Evolutionary conservation across 2,888 invertebrate species (phyloP).

Genomic region (Tetragnatha montana): DNA sequence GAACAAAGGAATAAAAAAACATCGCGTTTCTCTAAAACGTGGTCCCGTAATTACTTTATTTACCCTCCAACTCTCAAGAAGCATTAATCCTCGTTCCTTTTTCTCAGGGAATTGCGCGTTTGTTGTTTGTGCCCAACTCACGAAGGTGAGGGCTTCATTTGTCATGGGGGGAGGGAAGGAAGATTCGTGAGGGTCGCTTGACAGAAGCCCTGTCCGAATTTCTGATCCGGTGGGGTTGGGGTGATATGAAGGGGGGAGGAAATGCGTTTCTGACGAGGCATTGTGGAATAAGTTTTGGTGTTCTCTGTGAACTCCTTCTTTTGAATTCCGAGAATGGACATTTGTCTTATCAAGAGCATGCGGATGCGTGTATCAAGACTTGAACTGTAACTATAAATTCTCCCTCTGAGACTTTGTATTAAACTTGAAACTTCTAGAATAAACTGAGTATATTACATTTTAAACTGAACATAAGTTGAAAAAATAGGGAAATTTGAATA

Average conservation of each 20-base stretch:
- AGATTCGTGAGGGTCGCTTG: neutral
- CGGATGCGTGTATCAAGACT: no score
- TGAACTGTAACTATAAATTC: no score
- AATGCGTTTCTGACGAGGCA: neutral
- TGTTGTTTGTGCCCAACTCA: neutral
- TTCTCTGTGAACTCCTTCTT: no score
- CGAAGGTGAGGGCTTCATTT: neutral
- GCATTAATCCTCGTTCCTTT: slow-evolving; percentile 5
- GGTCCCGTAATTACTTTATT: slow-evolving; percentile 20
- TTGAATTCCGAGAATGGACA: no score
- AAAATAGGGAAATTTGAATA: no score
- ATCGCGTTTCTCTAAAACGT: neutral
- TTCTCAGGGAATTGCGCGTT: neutral
- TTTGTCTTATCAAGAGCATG: no score
- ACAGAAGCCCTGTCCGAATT: neutral
- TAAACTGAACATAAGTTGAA: no score
- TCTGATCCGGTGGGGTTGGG: neutral
- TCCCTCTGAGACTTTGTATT: no score
- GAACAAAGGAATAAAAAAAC: neutral
- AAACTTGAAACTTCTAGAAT: no score
- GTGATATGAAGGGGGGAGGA: neutral
- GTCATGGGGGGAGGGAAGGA: neutral
- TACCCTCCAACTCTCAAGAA: slow-evolving; percentile 1
- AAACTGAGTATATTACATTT: no score
- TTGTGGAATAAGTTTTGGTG: no score